These are phyloP conservation scores for Sciaenops ocellatus DNA, from an alignment of 2,797 vertebrate genomes.

Conservation along the genomic window DNA sequence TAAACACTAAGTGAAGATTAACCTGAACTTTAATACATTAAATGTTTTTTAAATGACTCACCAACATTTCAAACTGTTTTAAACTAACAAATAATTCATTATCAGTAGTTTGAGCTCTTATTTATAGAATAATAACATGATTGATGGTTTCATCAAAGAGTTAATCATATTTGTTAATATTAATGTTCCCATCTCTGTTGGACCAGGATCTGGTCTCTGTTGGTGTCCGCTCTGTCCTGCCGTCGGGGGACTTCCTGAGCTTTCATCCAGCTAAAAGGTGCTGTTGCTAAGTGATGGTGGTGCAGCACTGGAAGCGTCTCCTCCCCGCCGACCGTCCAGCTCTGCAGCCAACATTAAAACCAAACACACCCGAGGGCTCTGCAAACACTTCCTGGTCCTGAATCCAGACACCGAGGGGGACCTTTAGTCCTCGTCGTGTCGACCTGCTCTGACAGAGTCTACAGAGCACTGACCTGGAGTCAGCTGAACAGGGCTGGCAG, in stretches of 20 bases:
- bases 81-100: no score
- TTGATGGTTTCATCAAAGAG: background rate
- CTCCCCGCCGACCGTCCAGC: constrained; percentile 11
- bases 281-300: constrained; percentile 62
- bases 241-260: constrained; percentile 34
- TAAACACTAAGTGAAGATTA: no score
- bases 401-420: constrained; percentile 30
- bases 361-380: constrained; percentile 53
- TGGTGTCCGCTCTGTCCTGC: background rate
- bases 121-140: no score
- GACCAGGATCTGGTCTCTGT: constrained; percentile 3
- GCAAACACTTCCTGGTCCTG: constrained; percentile 57
- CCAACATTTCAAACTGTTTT: no score
- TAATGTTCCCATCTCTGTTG: constrained; percentile 13
- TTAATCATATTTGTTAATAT: background rate
- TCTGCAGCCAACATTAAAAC: constrained; percentile 52
- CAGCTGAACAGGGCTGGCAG: constrained; percentile 47
- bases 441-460: constrained; percentile 50
- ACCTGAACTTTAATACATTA: no score
- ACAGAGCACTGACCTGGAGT: constrained; percentile 51
- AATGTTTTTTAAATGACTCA: no score
- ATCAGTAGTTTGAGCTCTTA: no score
- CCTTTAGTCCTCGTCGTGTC: constrained; percentile 46
- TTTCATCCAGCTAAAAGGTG: constrained; percentile 51
- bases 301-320: constrained; percentile 47